phyloP scores from a whole-genome alignment of 2,888 invertebrate genomes.

The Andrena camellia region DNA sequence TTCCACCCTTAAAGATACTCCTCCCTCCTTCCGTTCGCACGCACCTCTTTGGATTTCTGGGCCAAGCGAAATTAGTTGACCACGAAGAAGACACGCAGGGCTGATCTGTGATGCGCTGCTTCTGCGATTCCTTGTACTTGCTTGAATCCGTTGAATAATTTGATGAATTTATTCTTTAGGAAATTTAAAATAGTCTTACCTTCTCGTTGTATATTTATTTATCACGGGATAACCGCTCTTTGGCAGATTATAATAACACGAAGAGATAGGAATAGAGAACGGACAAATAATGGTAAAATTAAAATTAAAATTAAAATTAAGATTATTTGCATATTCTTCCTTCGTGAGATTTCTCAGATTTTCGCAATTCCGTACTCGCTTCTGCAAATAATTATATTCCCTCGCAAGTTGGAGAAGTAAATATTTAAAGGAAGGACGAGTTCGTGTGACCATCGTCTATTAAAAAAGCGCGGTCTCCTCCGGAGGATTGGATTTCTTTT shows the following conservation, averaged over 20 bases:
- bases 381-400: no score
- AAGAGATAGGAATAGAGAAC: no score
- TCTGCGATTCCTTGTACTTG: neutral
- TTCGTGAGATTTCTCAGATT: no score
- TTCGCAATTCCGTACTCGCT: no score
- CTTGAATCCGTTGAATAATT: neutral
- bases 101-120: neutral
- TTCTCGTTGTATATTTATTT: neutral
- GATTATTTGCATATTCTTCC: no score
- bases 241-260: no score
- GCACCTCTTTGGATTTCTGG: slow-evolving; percentile 30
- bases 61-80: slow-evolving; percentile 48
- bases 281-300: no score
- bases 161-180: neutral
- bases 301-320: no score
- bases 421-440: no score
- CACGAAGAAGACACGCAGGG: slow-evolving; percentile 42
- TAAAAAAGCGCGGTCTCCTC: neutral
- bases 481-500: slow-evolving; percentile 19
- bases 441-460: no score
- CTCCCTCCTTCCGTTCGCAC: neutral
- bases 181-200: neutral
- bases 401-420: no score
- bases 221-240: no score
- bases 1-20: neutral